Conservation (phyloP, 2,888 invertebrate species). For the Teleogryllus oceanicus region DNA sequence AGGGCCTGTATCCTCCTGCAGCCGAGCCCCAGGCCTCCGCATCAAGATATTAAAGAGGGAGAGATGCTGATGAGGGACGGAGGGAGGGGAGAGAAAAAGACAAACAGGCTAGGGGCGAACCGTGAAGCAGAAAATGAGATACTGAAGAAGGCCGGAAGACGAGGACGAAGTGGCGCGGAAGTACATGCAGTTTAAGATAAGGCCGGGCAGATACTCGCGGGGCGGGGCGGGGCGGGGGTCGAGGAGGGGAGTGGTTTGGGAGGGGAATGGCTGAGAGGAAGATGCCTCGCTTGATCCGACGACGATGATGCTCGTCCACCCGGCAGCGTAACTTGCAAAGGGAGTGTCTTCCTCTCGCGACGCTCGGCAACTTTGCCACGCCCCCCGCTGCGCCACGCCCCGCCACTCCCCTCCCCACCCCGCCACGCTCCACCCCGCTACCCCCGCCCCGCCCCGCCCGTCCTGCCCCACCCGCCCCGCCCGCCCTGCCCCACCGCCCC, state of each 20-base stretch:
- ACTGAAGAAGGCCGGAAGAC: background rate
- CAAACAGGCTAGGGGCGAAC: background rate
- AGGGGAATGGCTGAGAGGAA: background rate
- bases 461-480: no score
- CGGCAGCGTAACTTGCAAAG: no score
- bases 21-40: background rate
- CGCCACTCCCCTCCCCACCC: no score
- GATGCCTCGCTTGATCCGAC: background rate
- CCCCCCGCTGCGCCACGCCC: no score
- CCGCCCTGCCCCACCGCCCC: no score
- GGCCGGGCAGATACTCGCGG: background rate
- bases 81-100: background rate
- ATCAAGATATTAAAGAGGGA: constrained; percentile 18
- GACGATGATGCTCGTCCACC: background rate
- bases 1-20: background rate
- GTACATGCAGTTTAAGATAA: constrained; percentile 9
- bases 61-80: constrained; percentile 1
- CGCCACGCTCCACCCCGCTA: no score
- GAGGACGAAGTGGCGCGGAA: constrained; percentile 6
- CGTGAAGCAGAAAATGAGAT: constrained; percentile 18
- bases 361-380: no score
- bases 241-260: background rate
- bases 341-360: no score
- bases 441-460: no score
- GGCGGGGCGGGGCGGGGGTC: background rate